Conservation (phyloP, 2,113 vertebrate genomes). For the Smithornis capensis region DNA sequence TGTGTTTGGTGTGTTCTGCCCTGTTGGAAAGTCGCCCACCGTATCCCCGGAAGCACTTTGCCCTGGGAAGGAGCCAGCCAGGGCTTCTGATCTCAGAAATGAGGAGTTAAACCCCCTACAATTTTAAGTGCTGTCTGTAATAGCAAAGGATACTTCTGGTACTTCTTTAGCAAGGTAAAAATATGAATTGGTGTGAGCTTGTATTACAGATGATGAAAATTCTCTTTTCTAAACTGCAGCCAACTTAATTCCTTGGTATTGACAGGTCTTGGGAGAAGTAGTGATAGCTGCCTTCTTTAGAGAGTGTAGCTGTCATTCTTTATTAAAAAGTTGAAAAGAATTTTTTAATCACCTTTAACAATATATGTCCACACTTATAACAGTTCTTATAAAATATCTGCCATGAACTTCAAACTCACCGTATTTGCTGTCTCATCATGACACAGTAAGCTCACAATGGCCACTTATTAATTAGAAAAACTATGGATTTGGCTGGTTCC, state of each 20-base stretch:
- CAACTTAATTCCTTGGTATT: neutral
- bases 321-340: neutral
- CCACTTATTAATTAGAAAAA: neutral
- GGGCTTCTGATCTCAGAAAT: no score
- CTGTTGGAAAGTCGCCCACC: neutral
- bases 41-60: neutral
- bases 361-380: neutral
- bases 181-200: accelerated
- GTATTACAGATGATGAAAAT: accelerated
- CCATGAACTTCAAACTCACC: neutral
- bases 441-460: neutral
- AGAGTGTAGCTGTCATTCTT: neutral
- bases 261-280: neutral
- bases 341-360: neutral
- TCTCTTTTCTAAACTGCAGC: neutral
- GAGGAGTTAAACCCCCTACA: accelerated
- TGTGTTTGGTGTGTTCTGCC: neutral
- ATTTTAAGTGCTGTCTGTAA: accelerated
- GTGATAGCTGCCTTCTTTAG: neutral
- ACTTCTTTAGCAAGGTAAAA: neutral
- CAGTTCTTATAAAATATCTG: neutral
- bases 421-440: accelerated
- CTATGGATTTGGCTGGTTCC: neutral
- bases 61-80: neutral
- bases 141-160: neutral